Conservation (phyloP, 1,140 invertebrate species). For the Apocrypta bakeri region DNA sequence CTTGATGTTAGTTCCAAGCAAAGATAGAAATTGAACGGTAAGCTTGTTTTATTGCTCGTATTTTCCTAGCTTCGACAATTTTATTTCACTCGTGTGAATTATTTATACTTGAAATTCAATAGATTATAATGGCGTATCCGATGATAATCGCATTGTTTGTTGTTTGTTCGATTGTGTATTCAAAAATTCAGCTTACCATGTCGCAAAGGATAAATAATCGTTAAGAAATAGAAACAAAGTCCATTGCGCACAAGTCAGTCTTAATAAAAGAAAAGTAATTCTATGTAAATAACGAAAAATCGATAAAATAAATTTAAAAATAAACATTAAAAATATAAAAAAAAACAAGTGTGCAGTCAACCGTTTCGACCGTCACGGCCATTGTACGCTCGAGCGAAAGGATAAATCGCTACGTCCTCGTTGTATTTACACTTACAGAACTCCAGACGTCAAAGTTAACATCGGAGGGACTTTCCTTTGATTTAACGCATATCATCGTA, state of each 20-base stretch:
- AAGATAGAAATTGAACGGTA: not conserved
- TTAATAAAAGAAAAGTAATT: constrained; percentile 28
- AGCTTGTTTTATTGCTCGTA: too few relatives aligned
- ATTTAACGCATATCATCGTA: constrained; percentile 15
- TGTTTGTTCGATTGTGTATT: too few relatives aligned
- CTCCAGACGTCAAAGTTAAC: constrained; percentile 44
- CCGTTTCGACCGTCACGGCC: constrained; percentile 55
- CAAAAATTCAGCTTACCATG: not conserved
- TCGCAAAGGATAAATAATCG: not conserved
- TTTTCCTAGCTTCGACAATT: too few relatives aligned
- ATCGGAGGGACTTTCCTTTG: constrained; percentile 27
- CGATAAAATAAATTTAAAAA: constrained; percentile 5
- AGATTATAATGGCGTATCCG: too few relatives aligned
- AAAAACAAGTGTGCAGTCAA: constrained; percentile 45
- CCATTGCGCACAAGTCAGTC: constrained; percentile 12
- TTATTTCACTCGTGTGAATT: not conserved
- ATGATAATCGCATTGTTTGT: too few relatives aligned
- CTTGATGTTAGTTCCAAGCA: not conserved
- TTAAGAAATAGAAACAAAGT: not conserved
- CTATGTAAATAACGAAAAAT: not conserved
- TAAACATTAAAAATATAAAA: constrained; percentile 35
- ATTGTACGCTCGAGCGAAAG: constrained; percentile 64
- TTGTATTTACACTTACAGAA: constrained; percentile 45
- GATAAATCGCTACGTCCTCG: constrained; percentile 53
- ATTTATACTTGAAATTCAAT: not conserved